These are phyloP conservation scores for Pilophorus perplexus DNA, from an alignment of 2,888 invertebrate genomes.

Conservation along the genomic window DNA sequence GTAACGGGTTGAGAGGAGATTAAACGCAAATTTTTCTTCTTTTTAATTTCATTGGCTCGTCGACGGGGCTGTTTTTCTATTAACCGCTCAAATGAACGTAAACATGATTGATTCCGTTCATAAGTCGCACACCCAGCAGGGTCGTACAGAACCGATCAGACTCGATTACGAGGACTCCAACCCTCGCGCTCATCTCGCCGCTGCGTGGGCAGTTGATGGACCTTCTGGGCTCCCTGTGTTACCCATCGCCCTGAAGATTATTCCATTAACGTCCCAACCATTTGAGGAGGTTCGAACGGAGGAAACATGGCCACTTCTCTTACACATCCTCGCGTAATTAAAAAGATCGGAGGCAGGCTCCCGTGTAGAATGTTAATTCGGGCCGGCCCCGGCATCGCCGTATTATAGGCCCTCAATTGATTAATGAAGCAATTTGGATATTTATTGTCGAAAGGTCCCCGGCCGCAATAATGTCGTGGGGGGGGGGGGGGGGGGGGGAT, in stretches of 20 bases:
- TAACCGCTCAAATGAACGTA: neutral
- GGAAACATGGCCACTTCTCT: conserved; percentile 26
- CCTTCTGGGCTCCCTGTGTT: conserved; percentile 23
- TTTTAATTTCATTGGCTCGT: too few relatives aligned
- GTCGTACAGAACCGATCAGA: too few relatives aligned
- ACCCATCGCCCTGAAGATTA: conserved; percentile 18
- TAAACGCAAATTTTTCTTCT: too few relatives aligned
- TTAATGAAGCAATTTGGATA: conserved; percentile 25
- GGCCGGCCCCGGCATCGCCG: neutral
- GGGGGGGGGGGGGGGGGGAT: neutral
- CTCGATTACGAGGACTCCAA: neutral
- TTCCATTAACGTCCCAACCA: conserved; percentile 16
- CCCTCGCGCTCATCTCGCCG: neutral
- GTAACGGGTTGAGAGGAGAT: too few relatives aligned
- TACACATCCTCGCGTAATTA: conserved; percentile 28
- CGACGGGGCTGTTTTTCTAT: too few relatives aligned
- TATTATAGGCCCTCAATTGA: conserved; percentile 13
- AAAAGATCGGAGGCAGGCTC: conserved; percentile 4
- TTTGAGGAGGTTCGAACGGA: neutral
- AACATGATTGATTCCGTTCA: neutral
- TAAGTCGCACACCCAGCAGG: too few relatives aligned
- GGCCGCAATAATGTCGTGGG: neutral
- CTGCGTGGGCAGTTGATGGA: conserved; percentile 30
- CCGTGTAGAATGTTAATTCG: conserved; percentile 19
- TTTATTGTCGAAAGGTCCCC: conserved; percentile 20